Conservation (phyloP, 2,797 vertebrate species). For the Hirundo rustica region DNA sequence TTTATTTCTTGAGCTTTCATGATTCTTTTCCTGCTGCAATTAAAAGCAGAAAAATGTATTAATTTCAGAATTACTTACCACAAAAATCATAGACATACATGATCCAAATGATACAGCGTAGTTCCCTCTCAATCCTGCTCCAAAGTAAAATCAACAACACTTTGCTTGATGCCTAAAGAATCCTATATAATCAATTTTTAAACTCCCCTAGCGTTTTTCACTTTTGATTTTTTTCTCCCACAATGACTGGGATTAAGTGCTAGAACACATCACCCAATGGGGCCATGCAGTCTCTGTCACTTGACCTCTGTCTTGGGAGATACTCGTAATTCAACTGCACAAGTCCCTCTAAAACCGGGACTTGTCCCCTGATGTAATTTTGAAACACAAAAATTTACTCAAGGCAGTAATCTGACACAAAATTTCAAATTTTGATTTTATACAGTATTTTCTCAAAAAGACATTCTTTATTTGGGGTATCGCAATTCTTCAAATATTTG, state of each 20-base stretch:
- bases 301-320: background rate
- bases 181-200: background rate
- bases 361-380: background rate
- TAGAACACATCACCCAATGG: background rate
- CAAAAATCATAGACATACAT: background rate
- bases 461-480: background rate
- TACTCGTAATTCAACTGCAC: background rate
- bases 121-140: background rate
- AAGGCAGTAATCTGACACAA: background rate
- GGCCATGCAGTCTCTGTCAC: background rate
- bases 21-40: slow-evolving; percentile 87
- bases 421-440: background rate
- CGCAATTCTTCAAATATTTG: background rate
- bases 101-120: background rate
- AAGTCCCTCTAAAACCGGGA: background rate
- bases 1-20: slow-evolving; percentile 84
- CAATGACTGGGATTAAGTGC: background rate
- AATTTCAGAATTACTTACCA: background rate
- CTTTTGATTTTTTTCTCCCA: too few relatives aligned
- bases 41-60: slow-evolving; percentile 67
- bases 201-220: background rate
- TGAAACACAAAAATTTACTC: background rate
- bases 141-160: background rate
- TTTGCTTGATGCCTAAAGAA: background rate
- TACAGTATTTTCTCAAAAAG: background rate